Percentiles rank a stretch among this genome's conserved stretches.
These are phyloP conservation scores for Brachyrhaphis roseni DNA, from an alignment of 2,797 vertebrate genomes.

Conservation along the genomic window DNA sequence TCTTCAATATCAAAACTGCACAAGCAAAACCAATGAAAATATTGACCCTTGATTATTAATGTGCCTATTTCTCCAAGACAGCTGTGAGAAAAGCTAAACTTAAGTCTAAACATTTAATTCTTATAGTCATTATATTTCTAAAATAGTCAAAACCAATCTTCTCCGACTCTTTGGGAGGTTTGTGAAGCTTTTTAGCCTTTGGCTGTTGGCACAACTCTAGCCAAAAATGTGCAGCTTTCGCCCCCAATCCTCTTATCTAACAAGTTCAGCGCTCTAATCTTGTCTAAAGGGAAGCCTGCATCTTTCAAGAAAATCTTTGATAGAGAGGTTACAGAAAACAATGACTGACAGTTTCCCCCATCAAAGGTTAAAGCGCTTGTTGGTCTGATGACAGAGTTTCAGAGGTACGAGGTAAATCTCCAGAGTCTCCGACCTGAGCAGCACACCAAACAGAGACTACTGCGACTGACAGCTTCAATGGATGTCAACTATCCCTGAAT, in stretches of 20 bases:
- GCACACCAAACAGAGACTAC: constrained; percentile 7
- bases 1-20: constrained; percentile 30
- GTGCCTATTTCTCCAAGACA: constrained; percentile 30
- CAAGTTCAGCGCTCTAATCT: constrained; percentile 30
- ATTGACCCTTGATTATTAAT: constrained; percentile 38
- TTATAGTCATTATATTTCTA: constrained; percentile 19
- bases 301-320: constrained; percentile 22
- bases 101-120: constrained; percentile 6
- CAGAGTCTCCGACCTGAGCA: constrained; percentile 16
- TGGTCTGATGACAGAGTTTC: constrained; percentile 25
- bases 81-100: constrained; percentile 24
- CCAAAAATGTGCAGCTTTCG: constrained; percentile 33
- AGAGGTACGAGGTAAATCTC: constrained; percentile 10
- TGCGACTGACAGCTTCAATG: constrained; percentile 20
- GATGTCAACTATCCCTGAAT: constrained; percentile 40
- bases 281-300: constrained; percentile 36
- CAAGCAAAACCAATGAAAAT: constrained; percentile 36
- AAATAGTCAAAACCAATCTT: constrained; percentile 37
- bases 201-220: constrained; percentile 31
- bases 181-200: constrained; percentile 25
- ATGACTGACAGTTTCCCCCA: constrained; percentile 55
- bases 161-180: constrained; percentile 21
- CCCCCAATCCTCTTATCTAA: constrained; percentile 29
- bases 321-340: constrained; percentile 36
- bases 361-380: constrained; percentile 45